A percentile compares a stretch with the other conserved stretches of the same genome.
These are phyloP conservation scores for Mylabris phalerata DNA, from an alignment of 1,140 invertebrate genomes.

Conservation along the genomic window DNA sequence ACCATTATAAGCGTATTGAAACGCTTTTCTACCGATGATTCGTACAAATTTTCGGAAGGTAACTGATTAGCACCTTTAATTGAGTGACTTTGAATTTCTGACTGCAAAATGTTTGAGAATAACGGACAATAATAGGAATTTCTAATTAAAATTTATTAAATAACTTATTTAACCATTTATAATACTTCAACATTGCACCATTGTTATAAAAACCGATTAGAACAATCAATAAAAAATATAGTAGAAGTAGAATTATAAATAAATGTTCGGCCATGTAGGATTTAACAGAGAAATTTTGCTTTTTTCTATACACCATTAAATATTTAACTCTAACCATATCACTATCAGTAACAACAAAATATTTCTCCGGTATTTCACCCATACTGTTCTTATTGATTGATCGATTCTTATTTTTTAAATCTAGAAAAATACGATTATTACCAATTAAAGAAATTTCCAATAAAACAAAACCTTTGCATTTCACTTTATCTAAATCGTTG, in stretches of 20 bases:
- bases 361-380: constrained; percentile 59
- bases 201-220: constrained; percentile 1
- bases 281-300: constrained; percentile 24
- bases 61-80: too few relatives aligned
- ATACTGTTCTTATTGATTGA: constrained; percentile 43
- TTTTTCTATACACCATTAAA: constrained; percentile 64
- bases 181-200: background rate
- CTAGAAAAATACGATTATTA: constrained; percentile 18
- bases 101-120: background rate
- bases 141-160: too few relatives aligned
- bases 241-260: background rate
- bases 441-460: constrained; percentile 4
- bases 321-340: constrained; percentile 70
- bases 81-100: too few relatives aligned
- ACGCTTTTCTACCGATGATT: too few relatives aligned
- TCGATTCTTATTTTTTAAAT: constrained; percentile 36
- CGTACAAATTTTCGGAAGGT: too few relatives aligned
- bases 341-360: constrained; percentile 69
- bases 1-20: too few relatives aligned
- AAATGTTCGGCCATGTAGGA: background rate
- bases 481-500: constrained; percentile 57
- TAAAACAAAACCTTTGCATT: constrained; percentile 38
- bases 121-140: too few relatives aligned
- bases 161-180: too few relatives aligned
- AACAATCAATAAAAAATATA: constrained; percentile 6